Evolutionary conservation across 2,113 vertebrate genomes (phyloP), one percentile per base, ranked within the genome.

Genomic region (Equus przewalskii): DNA sequence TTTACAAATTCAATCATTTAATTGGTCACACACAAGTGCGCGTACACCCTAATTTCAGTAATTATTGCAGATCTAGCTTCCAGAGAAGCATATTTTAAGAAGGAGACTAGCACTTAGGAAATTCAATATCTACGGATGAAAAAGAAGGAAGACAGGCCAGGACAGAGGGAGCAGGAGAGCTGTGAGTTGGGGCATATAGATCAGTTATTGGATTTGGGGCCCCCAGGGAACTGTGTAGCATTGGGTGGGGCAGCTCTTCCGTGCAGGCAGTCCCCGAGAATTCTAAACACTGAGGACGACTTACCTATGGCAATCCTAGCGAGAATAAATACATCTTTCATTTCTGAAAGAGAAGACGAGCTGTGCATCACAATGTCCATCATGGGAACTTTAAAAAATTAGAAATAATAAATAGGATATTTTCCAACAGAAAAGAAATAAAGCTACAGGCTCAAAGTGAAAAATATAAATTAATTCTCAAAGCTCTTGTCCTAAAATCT

Each of bases 401-500:
- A 73, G 26, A 62, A 92, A 30, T 73, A 83, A 76, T 76, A 36
- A 36, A 56, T 36, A 14, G 30, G 14, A 88, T 24, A 64, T 64
- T 81, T 69, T 82, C 69, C 7, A 22, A 64, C 51, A 72, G n/a
- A 86, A 79, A 56, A 92, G 22, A 1, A 49, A 75, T 56, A 70
- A 44, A 75, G 18, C 9, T 44, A 46, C 28, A 78, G 28, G 10
- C 81, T 82, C 75, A 73, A 78, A 87, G 65, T 46, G 13, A 26
- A 87, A 94, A 81, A 75, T 88, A 75, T 75, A 82, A 88, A 88
- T 67, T 75, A 30, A 82, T 80, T 64, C 36, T 18, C 82, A 67
- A 92, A 67, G 75, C 46, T 73, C 30, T 21, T 81, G 22, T 56
- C 24, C 24, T 49, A 81, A 92, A 81, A 58, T 75, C 24, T 75